Conservation (phyloP, 2,888 invertebrate genomes). For the Rambutsinella grinnellia region DNA sequence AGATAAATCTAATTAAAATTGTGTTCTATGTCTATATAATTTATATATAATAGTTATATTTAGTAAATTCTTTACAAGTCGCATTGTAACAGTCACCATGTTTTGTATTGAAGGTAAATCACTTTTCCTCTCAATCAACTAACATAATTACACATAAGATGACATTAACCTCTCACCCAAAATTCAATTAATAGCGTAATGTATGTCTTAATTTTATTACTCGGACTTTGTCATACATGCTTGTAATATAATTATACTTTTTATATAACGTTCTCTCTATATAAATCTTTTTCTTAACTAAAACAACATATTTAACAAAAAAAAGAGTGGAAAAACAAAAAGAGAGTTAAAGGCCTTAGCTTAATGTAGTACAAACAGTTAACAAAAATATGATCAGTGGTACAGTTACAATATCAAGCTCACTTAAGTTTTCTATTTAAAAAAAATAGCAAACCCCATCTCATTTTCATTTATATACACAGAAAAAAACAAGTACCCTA, state of each 20-base stretch:
- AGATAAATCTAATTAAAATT: background rate
- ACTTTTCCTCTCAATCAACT: background rate
- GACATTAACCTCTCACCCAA: background rate
- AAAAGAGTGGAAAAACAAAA: slow-evolving; percentile 8
- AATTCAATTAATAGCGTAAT: background rate
- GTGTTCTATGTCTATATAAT: background rate
- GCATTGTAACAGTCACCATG: background rate
- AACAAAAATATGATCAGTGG: slow-evolving; percentile 6
- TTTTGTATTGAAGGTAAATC: background rate
- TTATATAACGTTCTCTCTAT: background rate
- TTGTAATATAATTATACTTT: background rate
- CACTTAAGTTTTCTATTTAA: slow-evolving; percentile 21
- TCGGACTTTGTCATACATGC: background rate
- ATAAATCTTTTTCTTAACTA: background rate
- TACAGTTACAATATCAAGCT: slow-evolving; percentile 52
- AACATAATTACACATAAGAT: background rate
- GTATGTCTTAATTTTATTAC: background rate
- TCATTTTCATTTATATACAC: slow-evolving; percentile 11
- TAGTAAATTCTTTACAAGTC: background rate
- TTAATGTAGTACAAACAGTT: background rate
- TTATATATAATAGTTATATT: background rate
- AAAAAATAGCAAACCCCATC: slow-evolving; percentile 42
- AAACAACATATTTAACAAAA: background rate
- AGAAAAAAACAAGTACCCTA: background rate
- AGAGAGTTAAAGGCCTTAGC: background rate